Percentiles rank a stretch among this genome's conserved stretches.
These are phyloP conservation scores for Brachylomia viminalis DNA, from an alignment of 2,888 invertebrate genomes.

Conservation along the genomic window DNA sequence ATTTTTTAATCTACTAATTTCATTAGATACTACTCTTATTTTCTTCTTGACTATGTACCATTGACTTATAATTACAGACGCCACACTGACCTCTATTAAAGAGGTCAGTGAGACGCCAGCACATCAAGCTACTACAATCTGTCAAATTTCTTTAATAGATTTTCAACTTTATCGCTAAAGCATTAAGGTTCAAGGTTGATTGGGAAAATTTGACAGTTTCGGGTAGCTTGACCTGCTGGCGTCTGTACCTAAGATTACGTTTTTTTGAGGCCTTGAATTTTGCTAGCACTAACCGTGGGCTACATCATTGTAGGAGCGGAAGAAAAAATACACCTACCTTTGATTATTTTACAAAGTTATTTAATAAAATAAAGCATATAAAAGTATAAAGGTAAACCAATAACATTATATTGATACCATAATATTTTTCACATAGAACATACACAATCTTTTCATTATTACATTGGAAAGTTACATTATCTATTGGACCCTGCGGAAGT, in stretches of 20 bases:
- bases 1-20: no score
- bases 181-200: no score
- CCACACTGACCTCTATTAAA: no score
- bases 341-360: slow-evolving; percentile 21
- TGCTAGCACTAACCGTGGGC: background rate
- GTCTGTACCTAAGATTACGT: background rate
- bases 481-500: slow-evolving; percentile 87
- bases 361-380: slow-evolving; percentile 59
- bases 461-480: slow-evolving; percentile 1
- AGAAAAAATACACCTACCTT: background rate
- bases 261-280: background rate
- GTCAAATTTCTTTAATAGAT: no score
- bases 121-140: no score
- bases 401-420: slow-evolving; percentile 34
- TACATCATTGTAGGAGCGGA: background rate
- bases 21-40: no score
- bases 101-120: no score
- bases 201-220: no score
- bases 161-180: no score
- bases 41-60: no score
- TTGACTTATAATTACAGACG: no score
- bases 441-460: slow-evolving; percentile 18
- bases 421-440: slow-evolving; percentile 7
- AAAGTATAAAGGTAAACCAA: slow-evolving; percentile 64
- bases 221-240: no score